Percentiles rank a stretch among this genome's conserved stretches.
These are phyloP conservation scores for Myripristis jacobus DNA, from an alignment of 2,797 vertebrate species.

Conservation along the genomic window DNA sequence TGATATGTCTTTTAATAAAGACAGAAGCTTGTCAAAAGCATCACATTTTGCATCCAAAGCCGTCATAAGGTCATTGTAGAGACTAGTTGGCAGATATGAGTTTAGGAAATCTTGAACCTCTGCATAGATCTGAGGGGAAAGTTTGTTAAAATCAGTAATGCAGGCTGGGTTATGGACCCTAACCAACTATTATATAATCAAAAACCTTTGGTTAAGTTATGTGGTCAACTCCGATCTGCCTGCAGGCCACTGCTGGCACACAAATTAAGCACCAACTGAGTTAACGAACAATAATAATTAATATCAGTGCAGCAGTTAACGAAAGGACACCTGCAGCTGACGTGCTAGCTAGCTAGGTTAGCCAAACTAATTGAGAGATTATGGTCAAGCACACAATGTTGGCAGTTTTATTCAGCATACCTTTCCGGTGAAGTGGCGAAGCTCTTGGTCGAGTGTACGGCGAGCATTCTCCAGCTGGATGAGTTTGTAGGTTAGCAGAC, in stretches of 20 bases:
- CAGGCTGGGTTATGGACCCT: not conserved
- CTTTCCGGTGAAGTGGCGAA: constrained; percentile 54
- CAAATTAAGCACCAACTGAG: no score
- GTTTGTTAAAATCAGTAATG: not conserved
- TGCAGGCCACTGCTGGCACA: no score
- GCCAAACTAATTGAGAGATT: not conserved
- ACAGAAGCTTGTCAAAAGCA: constrained; percentile 54
- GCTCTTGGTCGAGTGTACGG: constrained; percentile 54
- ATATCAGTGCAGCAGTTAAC: no score
- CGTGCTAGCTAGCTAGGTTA: not conserved
- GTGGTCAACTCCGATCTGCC: no score
- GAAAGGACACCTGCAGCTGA: not conserved
- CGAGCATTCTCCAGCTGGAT: constrained; percentile 69
- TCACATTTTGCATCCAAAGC: constrained; percentile 67
- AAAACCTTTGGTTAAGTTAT: no score
- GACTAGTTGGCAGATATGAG: constrained; percentile 32
- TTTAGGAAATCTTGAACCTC: constrained; percentile 67
- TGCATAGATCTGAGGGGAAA: constrained; percentile 62
- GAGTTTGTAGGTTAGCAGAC: constrained; percentile 56
- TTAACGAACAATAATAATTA: no score
- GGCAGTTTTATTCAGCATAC: no score
- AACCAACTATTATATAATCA: no score
- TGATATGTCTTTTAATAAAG: constrained; percentile 51
- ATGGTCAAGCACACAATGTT: no score
- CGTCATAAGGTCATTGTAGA: constrained; percentile 47